phyloP scores from a whole-genome alignment of 2,797 vertebrate genomes.

The Chrosomus eos region DNA sequence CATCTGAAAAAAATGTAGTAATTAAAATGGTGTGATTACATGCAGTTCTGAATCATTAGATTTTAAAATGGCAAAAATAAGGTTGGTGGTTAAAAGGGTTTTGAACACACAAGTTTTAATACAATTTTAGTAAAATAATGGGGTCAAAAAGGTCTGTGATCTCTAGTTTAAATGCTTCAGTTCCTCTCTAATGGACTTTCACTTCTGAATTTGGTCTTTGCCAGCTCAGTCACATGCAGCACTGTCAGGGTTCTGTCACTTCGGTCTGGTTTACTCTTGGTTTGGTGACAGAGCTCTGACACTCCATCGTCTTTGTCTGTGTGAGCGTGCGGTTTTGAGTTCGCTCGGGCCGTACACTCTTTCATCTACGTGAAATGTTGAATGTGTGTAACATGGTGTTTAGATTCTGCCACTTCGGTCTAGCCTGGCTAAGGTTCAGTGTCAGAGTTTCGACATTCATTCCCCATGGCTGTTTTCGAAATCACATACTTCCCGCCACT shows the following conservation, averaged over 20 bases:
- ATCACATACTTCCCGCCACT: background rate
- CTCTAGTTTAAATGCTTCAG: background rate
- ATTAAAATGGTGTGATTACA: background rate
- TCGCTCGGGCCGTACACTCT: background rate
- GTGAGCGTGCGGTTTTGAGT: background rate
- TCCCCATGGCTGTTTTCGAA: background rate
- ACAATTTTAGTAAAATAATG: background rate
- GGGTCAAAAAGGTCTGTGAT: background rate
- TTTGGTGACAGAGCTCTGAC: background rate
- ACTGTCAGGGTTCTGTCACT: background rate
- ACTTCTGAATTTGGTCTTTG: constrained; percentile 2
- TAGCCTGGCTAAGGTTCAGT: background rate
- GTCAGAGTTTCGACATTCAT: background rate
- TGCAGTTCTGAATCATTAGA: background rate
- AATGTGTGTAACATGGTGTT: background rate
- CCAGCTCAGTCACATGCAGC: background rate
- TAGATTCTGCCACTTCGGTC: background rate
- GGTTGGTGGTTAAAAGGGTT: background rate
- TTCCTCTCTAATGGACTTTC: background rate
- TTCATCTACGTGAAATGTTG: background rate
- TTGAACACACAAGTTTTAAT: background rate
- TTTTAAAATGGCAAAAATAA: background rate
- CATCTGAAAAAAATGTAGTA: background rate
- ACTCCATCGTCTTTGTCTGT: background rate
- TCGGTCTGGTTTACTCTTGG: background rate